Evolutionary conservation across 2,797 vertebrate genomes (phyloP), one percentile per base, ranked within the genome.

Genomic region (Epinephelus awoara): DNA sequence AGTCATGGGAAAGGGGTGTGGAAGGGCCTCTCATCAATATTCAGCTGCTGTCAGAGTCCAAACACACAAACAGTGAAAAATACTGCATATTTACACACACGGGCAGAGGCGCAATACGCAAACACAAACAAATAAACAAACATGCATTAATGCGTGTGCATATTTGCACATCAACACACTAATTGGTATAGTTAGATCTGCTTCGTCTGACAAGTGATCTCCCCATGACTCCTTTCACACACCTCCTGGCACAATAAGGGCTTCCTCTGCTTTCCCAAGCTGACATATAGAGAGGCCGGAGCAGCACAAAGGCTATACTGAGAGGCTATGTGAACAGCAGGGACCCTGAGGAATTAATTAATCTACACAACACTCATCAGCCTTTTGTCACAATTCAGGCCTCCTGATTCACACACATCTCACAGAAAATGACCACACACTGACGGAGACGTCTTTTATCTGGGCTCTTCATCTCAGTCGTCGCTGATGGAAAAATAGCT

Each of bases 21-120:
- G 84, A 82, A 54, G 88, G 88, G 87, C 88, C 90, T 91, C 92
- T 93, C 92, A 95, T 95, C 89, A 93, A 90, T 93, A 93, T 94
- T 91, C 94, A 93, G 44, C 72, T 51, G 61, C 80, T 67, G 75
- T 77, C 87, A 61, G 77, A 40, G 75, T 75, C 76, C 68, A 59
- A 72, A 82, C 72, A 85, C 76, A 78, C 79, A 79, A 69, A 69
- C 75, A 67, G 67, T 12, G 25, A 63, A 63, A 40, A 78, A 78
- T 61, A 34, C 47, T 50, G 57, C 83, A 75, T 61, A 68, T 84
- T 72, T 75, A 82, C 67, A 63, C 75, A 88, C 82, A 84, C 80
- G 84, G 66, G 49, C 2, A 6, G 27, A 77, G 69, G 12, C 5
- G 18, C 15, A 12, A 67, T 8, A 67, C 13, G 12, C 56, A 83